Evolutionary conservation across 2,888 invertebrate genomes (phyloP).

Genomic region (Parochlus steinenii): DNA sequence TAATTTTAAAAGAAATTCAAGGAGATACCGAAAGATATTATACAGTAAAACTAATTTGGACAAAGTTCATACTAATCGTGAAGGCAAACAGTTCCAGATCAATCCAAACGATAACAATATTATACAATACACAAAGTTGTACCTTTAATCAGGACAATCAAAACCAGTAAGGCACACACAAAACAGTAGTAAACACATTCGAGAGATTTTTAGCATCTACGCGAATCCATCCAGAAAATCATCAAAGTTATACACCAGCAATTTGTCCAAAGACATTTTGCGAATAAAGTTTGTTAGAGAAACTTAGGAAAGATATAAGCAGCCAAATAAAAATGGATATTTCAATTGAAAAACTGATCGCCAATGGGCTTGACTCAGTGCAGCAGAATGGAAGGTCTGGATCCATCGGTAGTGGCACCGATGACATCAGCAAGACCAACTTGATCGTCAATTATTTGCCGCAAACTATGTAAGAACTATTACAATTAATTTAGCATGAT

Average conservation of each 20-base stretch:
- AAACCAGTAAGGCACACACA: background rate
- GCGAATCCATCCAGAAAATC: conserved; percentile 11
- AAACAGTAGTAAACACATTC: background rate
- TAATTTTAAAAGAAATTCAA: too few species aligned
- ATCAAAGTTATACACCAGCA: background rate
- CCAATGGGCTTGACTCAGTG: conserved; percentile 19
- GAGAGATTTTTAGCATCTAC: background rate
- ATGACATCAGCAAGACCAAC: conserved; percentile 45
- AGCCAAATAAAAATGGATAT: too few species aligned
- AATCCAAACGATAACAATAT: too few species aligned
- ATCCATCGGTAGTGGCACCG: conserved; percentile 20
- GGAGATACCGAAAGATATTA: too few species aligned
- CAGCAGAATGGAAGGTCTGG: conserved; percentile 21
- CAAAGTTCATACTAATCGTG: too few species aligned
- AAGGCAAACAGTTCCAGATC: too few species aligned
- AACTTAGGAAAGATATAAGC: too few species aligned
- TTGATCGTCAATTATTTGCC: conserved; percentile 86
- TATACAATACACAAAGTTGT: too few species aligned
- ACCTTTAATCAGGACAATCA: too few species aligned
- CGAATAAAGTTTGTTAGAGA: too few species aligned
- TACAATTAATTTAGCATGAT: too few species aligned
- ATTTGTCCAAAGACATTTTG: background rate
- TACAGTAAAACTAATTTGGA: too few species aligned
- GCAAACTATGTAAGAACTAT: conserved; percentile 72
- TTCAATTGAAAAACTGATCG: conserved; percentile 16